phyloP scores from a whole-genome alignment of 2,797 vertebrate species.

The Parambassis ranga region DNA sequence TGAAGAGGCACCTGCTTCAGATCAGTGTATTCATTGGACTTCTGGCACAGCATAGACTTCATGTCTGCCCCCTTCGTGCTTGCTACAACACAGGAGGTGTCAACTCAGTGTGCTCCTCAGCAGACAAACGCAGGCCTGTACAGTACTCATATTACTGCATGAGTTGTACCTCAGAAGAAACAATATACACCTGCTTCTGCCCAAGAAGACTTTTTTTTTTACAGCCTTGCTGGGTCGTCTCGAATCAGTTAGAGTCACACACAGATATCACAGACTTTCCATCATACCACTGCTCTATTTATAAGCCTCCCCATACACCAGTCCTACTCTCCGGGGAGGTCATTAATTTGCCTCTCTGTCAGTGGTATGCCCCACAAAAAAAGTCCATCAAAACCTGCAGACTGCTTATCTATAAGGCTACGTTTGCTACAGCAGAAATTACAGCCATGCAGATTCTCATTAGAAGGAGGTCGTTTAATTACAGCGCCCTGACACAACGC shows the following conservation, averaged over 20 bases:
- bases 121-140: too few species aligned
- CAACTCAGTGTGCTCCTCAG: too few species aligned
- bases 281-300: conserved; percentile 72
- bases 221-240: conserved; percentile 40
- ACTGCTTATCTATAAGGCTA: conserved; percentile 61
- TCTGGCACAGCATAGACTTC: too few species aligned
- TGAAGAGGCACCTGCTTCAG: too few species aligned
- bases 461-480: conserved; percentile 53
- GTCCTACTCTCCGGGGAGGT: conserved; percentile 64
- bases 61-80: too few species aligned
- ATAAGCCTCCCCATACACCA: conserved; percentile 65
- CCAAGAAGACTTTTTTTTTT: neutral
- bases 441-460: conserved; percentile 37
- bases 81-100: too few species aligned
- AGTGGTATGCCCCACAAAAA: conserved; percentile 73
- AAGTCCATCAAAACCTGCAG: conserved; percentile 69
- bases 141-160: too few species aligned
- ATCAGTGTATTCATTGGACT: too few species aligned
- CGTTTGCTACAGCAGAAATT: conserved; percentile 40
- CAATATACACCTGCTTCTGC: conserved; percentile 11
- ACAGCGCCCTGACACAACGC: conserved; percentile 32
- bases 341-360: conserved; percentile 77
- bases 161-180: neutral
- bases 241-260: conserved; percentile 53
- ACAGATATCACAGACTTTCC: conserved; percentile 60